phyloP scores from a whole-genome alignment of 2,113 vertebrate genomes.

The Pagrus major region DNA sequence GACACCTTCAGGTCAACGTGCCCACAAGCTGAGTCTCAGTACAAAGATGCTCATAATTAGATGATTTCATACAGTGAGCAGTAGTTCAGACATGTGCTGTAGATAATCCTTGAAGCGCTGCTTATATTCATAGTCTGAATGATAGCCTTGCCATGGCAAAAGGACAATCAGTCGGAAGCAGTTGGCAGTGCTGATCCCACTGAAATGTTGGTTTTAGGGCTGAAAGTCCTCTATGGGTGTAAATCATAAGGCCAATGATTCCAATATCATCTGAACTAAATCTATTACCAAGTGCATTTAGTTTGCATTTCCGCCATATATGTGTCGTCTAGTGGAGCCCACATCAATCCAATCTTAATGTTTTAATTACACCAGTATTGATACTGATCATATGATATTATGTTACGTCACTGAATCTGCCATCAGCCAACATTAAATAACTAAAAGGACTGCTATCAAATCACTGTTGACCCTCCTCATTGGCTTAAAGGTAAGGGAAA shows the following conservation, averaged over 20 bases:
- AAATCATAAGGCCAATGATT: background rate
- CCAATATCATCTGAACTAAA: background rate
- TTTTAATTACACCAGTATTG: background rate
- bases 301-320: constrained; percentile 3
- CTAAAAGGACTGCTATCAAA: too few species aligned
- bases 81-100: constrained; percentile 14
- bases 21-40: constrained; percentile 19
- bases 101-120: constrained; percentile 21
- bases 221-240: background rate
- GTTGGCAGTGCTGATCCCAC: background rate
- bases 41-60: constrained; percentile 41
- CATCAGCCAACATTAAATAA: background rate
- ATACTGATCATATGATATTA: background rate
- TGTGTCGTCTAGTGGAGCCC: background rate
- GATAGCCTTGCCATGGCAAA: constrained; percentile 2
- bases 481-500: too few species aligned
- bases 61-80: constrained; percentile 29
- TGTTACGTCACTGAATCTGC: background rate
- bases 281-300: background rate
- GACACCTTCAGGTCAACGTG: constrained; percentile 40
- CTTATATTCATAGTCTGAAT: constrained; percentile 24
- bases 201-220: background rate
- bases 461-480: too few species aligned
- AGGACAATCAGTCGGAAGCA: constrained; percentile 9
- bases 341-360: background rate